A percentile compares a stretch with the other conserved stretches of the same genome.
phyloP scores from a whole-genome alignment of 1,140 invertebrate species.

The Microplitis mediator region DNA sequence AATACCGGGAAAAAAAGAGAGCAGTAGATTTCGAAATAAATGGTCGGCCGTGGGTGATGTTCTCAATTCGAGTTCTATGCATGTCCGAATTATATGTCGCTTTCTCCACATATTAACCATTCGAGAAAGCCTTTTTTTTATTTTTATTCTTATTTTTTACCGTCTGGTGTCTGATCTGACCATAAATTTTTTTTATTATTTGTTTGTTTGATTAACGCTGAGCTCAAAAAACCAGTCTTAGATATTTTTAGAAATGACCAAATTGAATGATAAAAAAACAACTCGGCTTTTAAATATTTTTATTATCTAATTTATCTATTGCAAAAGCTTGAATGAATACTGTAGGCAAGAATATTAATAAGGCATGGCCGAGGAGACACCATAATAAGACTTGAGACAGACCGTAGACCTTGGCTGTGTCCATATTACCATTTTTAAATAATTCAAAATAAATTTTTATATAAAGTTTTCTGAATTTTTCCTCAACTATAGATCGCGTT shows the following conservation, averaged over 20 bases:
- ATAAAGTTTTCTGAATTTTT: neutral
- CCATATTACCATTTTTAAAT: neutral
- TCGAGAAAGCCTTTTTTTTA: constrained; percentile 12
- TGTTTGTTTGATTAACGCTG: no score
- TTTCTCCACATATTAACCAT: constrained; percentile 1
- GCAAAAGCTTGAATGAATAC: no score
- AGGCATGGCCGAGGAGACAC: neutral
- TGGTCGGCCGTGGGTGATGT: constrained; percentile 11
- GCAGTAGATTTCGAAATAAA: constrained; percentile 11
- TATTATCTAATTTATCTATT: no score
- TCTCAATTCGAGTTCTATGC: constrained; percentile 3
- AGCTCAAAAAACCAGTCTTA: no score
- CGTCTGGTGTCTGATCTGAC: neutral
- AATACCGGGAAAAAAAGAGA: neutral
- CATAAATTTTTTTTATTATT: no score
- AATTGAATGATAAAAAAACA: no score
- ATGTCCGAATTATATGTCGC: constrained; percentile 12
- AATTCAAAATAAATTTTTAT: neutral
- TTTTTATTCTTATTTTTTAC: neutral
- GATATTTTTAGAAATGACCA: no score
- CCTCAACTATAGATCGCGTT: no score
- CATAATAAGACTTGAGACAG: neutral
- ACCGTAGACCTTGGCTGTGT: no score
- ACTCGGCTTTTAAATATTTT: no score
- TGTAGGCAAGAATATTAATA: no score